phyloP scores from a whole-genome alignment of 2,888 invertebrate species.

The Piscicola geometra region DNA sequence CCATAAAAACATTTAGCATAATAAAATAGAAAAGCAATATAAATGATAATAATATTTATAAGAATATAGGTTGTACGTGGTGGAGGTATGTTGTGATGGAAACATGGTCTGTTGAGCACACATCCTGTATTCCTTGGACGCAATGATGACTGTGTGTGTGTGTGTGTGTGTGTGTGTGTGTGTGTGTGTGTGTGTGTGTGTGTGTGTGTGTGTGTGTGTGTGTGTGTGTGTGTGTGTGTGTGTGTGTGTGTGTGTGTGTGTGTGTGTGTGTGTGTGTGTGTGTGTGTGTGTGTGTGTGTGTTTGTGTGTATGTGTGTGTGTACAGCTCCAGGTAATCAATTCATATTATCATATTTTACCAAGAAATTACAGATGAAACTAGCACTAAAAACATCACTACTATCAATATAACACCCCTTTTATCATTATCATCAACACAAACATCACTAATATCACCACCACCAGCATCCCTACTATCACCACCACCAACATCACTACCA shows the following conservation, averaged over 20 bases:
- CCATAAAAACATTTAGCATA: neutral
- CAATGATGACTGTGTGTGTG: neutral
- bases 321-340: too few species aligned
- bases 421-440: conserved; percentile 3
- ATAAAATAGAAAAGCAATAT: neutral
- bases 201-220: too few species aligned
- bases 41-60: neutral
- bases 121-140: conserved; percentile 7
- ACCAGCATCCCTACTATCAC: neutral
- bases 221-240: too few species aligned
- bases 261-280: too few species aligned
- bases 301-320: too few species aligned
- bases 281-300: too few species aligned
- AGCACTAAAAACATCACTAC: conserved; percentile 1
- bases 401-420: neutral
- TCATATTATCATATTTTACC: too few species aligned
- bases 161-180: neutral
- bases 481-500: conserved; percentile 4
- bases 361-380: too few species aligned
- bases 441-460: conserved; percentile 2
- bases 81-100: neutral
- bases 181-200: too few species aligned
- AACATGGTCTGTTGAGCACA: neutral
- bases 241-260: too few species aligned
- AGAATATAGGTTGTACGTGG: conserved; percentile 1